phyloP scores from a whole-genome alignment of 2,113 vertebrate genomes.

The Cervus canadensis region DNA sequence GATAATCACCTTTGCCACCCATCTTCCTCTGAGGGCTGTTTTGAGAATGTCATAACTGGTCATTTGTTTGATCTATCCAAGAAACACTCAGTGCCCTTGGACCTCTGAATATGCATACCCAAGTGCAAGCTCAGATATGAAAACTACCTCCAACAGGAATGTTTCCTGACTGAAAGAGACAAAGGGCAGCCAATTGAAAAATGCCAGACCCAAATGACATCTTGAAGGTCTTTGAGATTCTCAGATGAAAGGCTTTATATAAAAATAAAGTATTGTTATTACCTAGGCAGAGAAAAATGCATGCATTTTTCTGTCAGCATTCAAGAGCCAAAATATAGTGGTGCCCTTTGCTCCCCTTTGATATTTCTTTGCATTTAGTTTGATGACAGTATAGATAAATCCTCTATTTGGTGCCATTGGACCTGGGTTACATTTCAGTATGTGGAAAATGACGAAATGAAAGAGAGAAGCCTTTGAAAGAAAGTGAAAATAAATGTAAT shows the following conservation, averaged over 20 bases:
- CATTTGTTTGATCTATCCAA: constrained; percentile 60
- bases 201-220: constrained; percentile 61
- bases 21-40: constrained; percentile 59
- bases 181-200: constrained; percentile 66
- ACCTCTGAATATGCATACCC: constrained; percentile 42
- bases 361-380: constrained; percentile 59
- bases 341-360: constrained; percentile 50
- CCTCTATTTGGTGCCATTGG: constrained; percentile 46
- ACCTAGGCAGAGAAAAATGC: constrained; percentile 72
- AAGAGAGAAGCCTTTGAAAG: constrained; percentile 65
- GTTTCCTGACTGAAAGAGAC: constrained; percentile 63
- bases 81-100: constrained; percentile 60
- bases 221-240: constrained; percentile 65
- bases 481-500: constrained; percentile 71
- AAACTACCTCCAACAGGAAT: constrained; percentile 53
- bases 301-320: constrained; percentile 63
- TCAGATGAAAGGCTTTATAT: constrained; percentile 73
- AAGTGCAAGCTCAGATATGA: constrained; percentile 22
- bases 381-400: constrained; percentile 64
- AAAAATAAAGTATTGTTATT: constrained; percentile 71
- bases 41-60: constrained; percentile 56
- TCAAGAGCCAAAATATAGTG: constrained; percentile 53
- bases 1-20: constrained; percentile 64
- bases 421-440: constrained; percentile 60
- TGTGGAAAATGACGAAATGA: constrained; percentile 58